A percentile compares a stretch with the other conserved stretches of the same genome.
phyloP scores from a whole-genome alignment of 2,888 invertebrate genomes.

The Drosophila mercatorum region DNA sequence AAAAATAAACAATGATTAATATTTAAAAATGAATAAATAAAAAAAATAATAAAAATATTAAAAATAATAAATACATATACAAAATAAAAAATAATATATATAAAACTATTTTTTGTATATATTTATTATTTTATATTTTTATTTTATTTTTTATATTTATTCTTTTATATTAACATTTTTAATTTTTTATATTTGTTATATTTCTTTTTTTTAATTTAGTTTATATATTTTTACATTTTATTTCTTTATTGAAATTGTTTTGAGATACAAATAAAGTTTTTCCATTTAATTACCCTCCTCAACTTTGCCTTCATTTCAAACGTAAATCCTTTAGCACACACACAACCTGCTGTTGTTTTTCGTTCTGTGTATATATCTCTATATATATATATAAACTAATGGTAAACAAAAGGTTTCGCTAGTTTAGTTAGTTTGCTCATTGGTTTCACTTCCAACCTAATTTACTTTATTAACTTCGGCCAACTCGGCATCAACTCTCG shows the following conservation, averaged over 20 bases:
- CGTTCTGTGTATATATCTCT: background rate
- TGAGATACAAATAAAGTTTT: too few relatives aligned
- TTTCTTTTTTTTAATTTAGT: background rate
- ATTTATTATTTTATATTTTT: background rate
- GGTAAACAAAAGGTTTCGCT: conserved; percentile 49
- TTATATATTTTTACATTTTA: background rate
- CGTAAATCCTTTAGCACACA: background rate
- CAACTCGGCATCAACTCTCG: conserved; percentile 8
- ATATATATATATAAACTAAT: background rate
- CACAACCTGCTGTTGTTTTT: background rate
- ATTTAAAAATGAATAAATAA: too few relatives aligned
- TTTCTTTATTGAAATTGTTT: background rate
- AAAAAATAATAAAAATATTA: too few relatives aligned
- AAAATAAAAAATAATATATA: too few relatives aligned
- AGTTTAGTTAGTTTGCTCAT: conserved; percentile 35
- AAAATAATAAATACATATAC: too few relatives aligned
- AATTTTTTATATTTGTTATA: background rate
- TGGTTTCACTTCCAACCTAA: conserved; percentile 46
- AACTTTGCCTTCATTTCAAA: background rate
- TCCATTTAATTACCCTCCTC: too few relatives aligned
- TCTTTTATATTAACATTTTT: background rate
- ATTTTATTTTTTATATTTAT: background rate
- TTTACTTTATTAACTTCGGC: conserved; percentile 18
- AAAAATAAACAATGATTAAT: too few relatives aligned
- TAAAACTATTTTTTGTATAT: background rate